Evolutionary conservation across 23 tunicate genomes (phyloP), one percentile per base, ranked within the genome.

Genomic region (Oikopleura dioica): DNA sequence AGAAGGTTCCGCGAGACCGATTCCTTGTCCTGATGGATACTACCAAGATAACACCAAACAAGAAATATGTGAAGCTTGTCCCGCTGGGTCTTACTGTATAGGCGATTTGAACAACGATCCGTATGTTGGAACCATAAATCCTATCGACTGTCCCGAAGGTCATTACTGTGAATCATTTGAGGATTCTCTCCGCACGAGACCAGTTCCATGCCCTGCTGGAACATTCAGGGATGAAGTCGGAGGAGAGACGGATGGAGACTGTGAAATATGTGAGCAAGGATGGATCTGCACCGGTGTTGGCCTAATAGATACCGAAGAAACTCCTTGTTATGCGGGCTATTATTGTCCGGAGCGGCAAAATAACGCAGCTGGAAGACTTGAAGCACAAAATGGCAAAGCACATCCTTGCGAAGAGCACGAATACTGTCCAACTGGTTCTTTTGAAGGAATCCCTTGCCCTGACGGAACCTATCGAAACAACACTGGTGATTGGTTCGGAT

Each of bases 161-260:
- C 79, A 36, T 72, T 91, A 82, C 80, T 91, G 97, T 51, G 86
- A 86, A 35, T 81, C 80, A 9, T 36, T 80, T 30, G 96, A 89
- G 0, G 63, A 80, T 75, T 89, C 79, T 78, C 84, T 89, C 44
- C 85, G 78, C 12, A 36, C 38, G 23, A 79, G 77, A 35, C 97
- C 97, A 26, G 75, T 91, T 0, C 97, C 97, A 1, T 91, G 97
- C 51, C 82, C 81, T 35, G 37, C 92, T 1, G 97, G 97, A 9
- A 91, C 87, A 4, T 91, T 85, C 79, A 44, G 82, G 28, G 85
- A 77, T 75, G 80, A 82, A 1, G 81, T 82, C 24, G 84, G 78
- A 0, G 92, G 63, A 16, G 77, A 63, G 0, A 44, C 59, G 23
- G 26, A 76, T 31, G 78, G 63, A 28, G 87, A 91, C 51, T 85